phyloP scores from a whole-genome alignment of 2,797 vertebrate genomes.

The Falco cherrug region DNA sequence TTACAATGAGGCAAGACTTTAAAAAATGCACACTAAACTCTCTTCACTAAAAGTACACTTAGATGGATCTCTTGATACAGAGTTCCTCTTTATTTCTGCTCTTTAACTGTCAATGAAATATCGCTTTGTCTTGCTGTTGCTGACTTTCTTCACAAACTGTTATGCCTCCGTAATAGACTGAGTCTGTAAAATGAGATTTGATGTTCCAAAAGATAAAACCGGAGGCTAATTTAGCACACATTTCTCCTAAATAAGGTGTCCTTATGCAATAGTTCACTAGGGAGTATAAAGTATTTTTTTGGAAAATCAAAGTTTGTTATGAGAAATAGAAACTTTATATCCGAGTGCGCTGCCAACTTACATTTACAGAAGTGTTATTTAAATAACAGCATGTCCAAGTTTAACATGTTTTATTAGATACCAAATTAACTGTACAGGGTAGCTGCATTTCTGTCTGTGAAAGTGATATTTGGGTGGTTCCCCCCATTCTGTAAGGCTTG shows the following conservation, averaged over 20 bases:
- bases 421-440: not conserved
- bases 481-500: not conserved
- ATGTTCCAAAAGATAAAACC: not conserved
- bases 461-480: not conserved
- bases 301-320: too few relatives aligned
- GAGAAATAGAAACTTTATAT: not conserved
- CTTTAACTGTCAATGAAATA: not conserved
- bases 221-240: not conserved
- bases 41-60: constrained; percentile 25
- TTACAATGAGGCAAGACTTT: constrained; percentile 47
- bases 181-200: not conserved
- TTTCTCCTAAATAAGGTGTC: not conserved
- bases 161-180: not conserved
- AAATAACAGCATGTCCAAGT: not conserved
- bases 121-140: not conserved
- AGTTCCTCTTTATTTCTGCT: not conserved
- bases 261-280: not conserved
- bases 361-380: not conserved
- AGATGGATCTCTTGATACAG: not conserved
- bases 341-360: not conserved
- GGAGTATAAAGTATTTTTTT: too few relatives aligned
- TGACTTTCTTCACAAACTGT: not conserved
- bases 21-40: not conserved
- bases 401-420: not conserved
- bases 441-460: not conserved